Conservation (phyloP, 2,797 vertebrate genomes). For the Sebastolobus altivelis region DNA sequence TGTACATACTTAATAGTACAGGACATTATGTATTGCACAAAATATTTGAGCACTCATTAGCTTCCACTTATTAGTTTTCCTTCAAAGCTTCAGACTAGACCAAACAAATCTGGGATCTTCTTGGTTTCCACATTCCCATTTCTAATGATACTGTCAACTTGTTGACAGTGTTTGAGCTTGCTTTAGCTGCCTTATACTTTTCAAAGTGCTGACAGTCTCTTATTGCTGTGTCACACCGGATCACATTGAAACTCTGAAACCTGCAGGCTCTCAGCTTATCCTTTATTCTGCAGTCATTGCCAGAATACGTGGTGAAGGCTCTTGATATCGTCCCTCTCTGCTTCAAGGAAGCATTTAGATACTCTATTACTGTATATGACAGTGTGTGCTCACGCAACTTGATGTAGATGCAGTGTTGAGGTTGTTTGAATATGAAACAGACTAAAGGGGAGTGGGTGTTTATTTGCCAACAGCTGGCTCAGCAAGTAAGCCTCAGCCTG, state of each 20-base stretch:
- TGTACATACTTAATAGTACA: neutral
- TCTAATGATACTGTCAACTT: conserved; percentile 26
- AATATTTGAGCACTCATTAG: neutral
- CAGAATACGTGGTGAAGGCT: conserved; percentile 9
- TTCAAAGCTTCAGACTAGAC: conserved; percentile 3
- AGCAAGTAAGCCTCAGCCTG: conserved; percentile 42
- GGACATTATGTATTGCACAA: neutral
- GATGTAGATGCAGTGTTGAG: conserved; percentile 33
- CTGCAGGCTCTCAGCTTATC: conserved; percentile 8
- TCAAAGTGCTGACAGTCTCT: conserved; percentile 15
- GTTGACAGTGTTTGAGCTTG: conserved; percentile 19
- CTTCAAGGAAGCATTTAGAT: conserved; percentile 17
- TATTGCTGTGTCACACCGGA: conserved; percentile 15
- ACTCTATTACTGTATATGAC: neutral
- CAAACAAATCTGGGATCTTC: neutral
- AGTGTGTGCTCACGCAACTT: conserved; percentile 40
- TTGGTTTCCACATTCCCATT: conserved; percentile 6
- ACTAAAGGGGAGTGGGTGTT: conserved; percentile 68
- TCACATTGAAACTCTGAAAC: conserved; percentile 16
- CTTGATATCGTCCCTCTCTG: neutral
- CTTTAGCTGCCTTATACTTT: conserved; percentile 8
- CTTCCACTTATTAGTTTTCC: neutral
- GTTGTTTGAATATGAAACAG: conserved; percentile 80
- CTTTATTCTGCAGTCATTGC: conserved; percentile 33
- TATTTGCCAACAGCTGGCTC: conserved; percentile 77